Base-by-base conservation (phyloP, 23 tunicate genomes). In the Corella eumyota region DNA sequence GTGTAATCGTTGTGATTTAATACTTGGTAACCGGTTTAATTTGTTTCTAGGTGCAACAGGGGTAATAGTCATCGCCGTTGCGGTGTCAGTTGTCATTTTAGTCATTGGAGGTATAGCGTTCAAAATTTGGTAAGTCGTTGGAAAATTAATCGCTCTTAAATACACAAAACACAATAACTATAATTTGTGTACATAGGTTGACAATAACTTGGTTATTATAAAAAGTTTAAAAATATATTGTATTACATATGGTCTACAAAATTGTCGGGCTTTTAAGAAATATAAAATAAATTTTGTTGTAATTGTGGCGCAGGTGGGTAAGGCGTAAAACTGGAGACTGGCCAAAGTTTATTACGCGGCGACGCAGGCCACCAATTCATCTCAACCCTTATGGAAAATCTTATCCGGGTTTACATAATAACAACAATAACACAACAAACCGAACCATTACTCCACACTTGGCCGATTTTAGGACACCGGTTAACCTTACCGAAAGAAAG, bases 261-360 rank as follows among this genome's bases (percentile, higher is more conserved):
- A n/a, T n/a, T n/a, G n/a, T n/a, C n/a, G n/a, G n/a, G n/a, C n/a
- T n/a, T n/a, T n/a, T n/a, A n/a, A n/a, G n/a, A n/a, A n/a, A n/a
- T n/a, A n/a, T n/a, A n/a, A 54, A 2, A 54, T 34, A 28, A 54
- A 54, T 54, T 13, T 6, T 6, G 27, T 40, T 40, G 11, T 40
- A 28, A 28, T 32, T 25, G 2, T 3, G 27, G 2, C 29, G 27
- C 20, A 72, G 78, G 78, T 72, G 78, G 55, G 61, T 48, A 30
- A 68, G 78, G 11, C 47, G 78, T 7, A 72, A 50, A 72, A 50
- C 30, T 21, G 78, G 78, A 25, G 61, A 30, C 15, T 72, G 66
- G 60, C 78, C 78, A 20, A 61, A 61, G 38, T 68, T 62, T 11
- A 45, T 30, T 31, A 30, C 61, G 2, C 47, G 56, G 15, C 25